Evolutionary conservation across 2,888 invertebrate species (phyloP), one percentile per base, ranked within the genome.

Genomic region (Pseudococcus jackbeardsleyi): DNA sequence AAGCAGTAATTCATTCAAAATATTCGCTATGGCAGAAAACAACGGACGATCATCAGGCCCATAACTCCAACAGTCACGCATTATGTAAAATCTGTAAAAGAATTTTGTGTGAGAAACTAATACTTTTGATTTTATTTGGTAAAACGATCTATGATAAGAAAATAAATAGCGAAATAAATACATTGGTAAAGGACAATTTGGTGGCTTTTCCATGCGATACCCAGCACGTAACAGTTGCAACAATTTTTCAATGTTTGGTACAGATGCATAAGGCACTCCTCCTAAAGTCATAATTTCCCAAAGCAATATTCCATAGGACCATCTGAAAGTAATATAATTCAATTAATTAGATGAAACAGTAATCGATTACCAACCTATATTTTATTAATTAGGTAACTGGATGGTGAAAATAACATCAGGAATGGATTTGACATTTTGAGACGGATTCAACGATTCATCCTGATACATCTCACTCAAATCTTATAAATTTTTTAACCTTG

Each of bases 251-350:
- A 98, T 96, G 5, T 95, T 95, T 85, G 97, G 97, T 19, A 99
- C 96, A 0, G 97, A 96, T 1, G 99, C 98, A 93, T 99, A 99
- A 0, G 99, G 99, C 7, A 98, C 98, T n/a, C 98, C 98, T 26
- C 99, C 99, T 88, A 99, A 93, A 0, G 99, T 99, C 96, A 99
- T 98, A 82, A 99, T 99, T 93, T 99, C 99, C 99, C 99, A 99
- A 88, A 99, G 92, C 22, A 99, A 93, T 89, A 99, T 96, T 68
- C 99, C 99, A 92, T 97, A 99, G 0, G 98, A 98, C 99, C 99
- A 99, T 88, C 96, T 95, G 3, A 33, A 33, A 33, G 26, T 33
- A n/a, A n/a, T n/a, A 33, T 33, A 33, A 33, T 33, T 33, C 26
- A 33, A 3, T 33, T 33, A 3, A 33, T 33, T 33, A 33, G 26